These are phyloP conservation scores for Morpho achilles DNA, from an alignment of 2,888 invertebrate genomes.

Conservation along the genomic window DNA sequence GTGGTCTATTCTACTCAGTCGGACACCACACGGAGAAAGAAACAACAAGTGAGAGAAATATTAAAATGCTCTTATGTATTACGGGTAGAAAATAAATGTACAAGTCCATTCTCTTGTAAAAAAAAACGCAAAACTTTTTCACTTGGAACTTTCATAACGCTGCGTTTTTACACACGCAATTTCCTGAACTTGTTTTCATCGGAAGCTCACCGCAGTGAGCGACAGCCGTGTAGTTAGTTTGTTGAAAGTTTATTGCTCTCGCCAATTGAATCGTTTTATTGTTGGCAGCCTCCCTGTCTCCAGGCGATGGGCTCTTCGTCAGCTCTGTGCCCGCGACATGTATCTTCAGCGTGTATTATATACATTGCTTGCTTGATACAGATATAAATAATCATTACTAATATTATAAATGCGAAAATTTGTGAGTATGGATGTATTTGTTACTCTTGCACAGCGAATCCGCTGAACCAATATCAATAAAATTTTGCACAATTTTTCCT, in stretches of 20 bases:
- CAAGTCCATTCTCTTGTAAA: not conserved
- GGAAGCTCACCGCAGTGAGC: not conserved
- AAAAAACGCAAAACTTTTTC: constrained; percentile 6
- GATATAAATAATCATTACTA: no score
- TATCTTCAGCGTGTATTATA: not conserved
- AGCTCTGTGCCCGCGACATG: not conserved
- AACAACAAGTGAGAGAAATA: no score
- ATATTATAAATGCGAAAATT: no score
- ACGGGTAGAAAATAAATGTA: no score
- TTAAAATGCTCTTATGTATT: no score
- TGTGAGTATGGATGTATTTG: no score
- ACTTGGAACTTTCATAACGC: constrained; percentile 7
- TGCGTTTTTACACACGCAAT: constrained; percentile 10
- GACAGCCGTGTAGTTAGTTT: constrained; percentile 5
- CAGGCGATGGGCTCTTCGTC: not conserved
- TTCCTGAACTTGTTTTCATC: constrained; percentile 9
- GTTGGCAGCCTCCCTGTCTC: constrained; percentile 10
- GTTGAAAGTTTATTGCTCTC: constrained; percentile 15
- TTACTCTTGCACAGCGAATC: no score
- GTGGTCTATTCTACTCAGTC: no score
- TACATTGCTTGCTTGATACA: constrained; percentile 8
- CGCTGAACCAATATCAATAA: no score
- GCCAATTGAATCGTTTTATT: constrained; percentile 19
- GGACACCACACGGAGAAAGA: no score
- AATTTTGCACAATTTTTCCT: no score